These are phyloP conservation scores for Drosophila eohydei DNA, from an alignment of 2,888 invertebrate species.

Conservation along the genomic window DNA sequence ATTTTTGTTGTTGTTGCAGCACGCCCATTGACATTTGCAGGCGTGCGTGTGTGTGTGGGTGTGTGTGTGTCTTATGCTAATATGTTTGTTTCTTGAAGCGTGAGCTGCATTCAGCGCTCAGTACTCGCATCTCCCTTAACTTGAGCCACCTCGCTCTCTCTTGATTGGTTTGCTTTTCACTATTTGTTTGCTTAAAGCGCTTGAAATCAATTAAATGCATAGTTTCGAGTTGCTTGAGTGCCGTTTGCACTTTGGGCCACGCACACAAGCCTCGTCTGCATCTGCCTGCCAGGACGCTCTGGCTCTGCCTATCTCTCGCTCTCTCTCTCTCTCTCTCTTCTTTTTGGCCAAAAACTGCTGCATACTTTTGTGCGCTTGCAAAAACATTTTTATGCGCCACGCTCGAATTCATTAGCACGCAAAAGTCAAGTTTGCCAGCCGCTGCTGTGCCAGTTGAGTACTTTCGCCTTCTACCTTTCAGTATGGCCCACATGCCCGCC, in stretches of 20 bases:
- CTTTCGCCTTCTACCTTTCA: constrained; percentile 15
- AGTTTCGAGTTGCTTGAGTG: constrained; percentile 70
- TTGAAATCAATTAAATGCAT: constrained; percentile 79
- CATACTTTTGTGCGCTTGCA: constrained; percentile 63
- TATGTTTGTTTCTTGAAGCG: constrained; percentile 67
- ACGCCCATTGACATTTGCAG: constrained; percentile 35
- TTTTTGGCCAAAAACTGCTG: constrained; percentile 36
- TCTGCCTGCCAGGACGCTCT: background rate
- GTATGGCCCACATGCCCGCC: background rate
- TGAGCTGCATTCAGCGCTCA: constrained; percentile 41
- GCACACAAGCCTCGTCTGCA: background rate
- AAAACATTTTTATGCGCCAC: constrained; percentile 72
- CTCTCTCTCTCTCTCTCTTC: background rate
- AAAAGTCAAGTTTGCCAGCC: constrained; percentile 46
- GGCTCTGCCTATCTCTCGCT: background rate
- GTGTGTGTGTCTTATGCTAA: constrained; percentile 49
- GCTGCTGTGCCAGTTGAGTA: constrained; percentile 13
- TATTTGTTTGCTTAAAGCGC: constrained; percentile 62
- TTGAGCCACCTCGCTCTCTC: background rate
- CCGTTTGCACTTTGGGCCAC: constrained; percentile 41
- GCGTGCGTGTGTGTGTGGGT: constrained; percentile 18
- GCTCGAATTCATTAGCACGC: constrained; percentile 77
- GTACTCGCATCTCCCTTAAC: background rate
- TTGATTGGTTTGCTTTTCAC: constrained; percentile 26
- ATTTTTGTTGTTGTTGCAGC: constrained; percentile 19